Conservation (phyloP, 2,113 vertebrate genomes). For the Calidris pygmaea region DNA sequence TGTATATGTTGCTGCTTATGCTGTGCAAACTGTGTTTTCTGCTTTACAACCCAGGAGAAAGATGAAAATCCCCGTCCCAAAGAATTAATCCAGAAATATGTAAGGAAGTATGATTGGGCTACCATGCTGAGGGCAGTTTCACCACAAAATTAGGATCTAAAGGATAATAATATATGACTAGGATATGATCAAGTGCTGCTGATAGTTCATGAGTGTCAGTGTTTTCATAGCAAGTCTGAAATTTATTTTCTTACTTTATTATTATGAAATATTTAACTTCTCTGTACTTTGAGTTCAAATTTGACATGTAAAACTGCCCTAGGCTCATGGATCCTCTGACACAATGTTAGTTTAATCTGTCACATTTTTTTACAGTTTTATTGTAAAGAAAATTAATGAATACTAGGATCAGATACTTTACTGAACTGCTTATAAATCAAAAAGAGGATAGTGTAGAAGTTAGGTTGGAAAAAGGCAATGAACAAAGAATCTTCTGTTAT, state of each 20-base stretch:
- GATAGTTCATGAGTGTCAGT: neutral
- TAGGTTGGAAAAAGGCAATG: neutral
- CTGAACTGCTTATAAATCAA: constrained; percentile 1
- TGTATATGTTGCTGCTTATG: neutral
- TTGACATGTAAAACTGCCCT: neutral
- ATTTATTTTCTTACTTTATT: constrained; percentile 22
- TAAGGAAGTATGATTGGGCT: neutral
- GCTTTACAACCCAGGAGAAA: neutral
- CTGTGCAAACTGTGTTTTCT: neutral
- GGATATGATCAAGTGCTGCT: neutral
- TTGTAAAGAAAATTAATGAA: constrained; percentile 18
- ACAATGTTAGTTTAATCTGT: neutral
- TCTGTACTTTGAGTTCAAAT: neutral
- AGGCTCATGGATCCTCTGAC: neutral
- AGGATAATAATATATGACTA: neutral
- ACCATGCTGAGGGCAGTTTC: neutral
- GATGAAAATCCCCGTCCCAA: neutral
- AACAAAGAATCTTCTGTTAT: neutral
- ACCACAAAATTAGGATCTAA: neutral
- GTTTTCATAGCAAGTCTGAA: neutral
- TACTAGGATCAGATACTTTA: neutral
- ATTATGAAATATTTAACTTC: constrained; percentile 2
- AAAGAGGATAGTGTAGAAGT: neutral
- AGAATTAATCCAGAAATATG: neutral
- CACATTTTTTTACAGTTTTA: neutral